Evolutionary conservation across 2,888 invertebrate genomes (phyloP), one percentile per base, ranked within the genome.

Genomic region (Agrenia bidenticulata): DNA sequence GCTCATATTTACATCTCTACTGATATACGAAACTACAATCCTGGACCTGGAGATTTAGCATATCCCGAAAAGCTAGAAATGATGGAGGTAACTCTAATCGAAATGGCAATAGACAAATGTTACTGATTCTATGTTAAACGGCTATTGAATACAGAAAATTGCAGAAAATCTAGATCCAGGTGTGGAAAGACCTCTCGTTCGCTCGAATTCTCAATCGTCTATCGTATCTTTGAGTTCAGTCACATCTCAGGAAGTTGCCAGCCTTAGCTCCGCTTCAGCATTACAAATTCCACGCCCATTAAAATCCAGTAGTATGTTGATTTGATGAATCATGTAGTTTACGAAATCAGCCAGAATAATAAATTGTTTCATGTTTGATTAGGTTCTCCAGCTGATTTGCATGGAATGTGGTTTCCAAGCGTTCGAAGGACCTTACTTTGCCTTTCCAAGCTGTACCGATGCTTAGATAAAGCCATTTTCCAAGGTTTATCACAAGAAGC

Each of bases 321-420:
- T n/a, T n/a, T n/a, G n/a, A n/a, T n/a, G n/a, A n/a, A n/a, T n/a
- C n/a, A n/a, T n/a, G n/a, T n/a, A n/a, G n/a, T n/a, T n/a, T n/a
- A n/a, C n/a, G n/a, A n/a, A n/a, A n/a, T n/a, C n/a, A n/a, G n/a
- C n/a, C n/a, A n/a, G n/a, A n/a, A n/a, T n/a, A n/a, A n/a, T n/a
- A n/a, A n/a, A n/a, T n/a, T n/a, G 51, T 5, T 51, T 5, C 7
- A 51, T 51, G 51, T 19, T 51, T 51, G 51, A 13, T 5, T 55
- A 79, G 88, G 88, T 78, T 92, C 93, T 0, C 93, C 95, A 0
- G 94, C 97, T 0, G 98, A 99, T 83, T 83, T 98, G 37, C 98
- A 98, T 81, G 99, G 98, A 26, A 95, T 99, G 95, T 99, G 99
- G 99, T 99, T 98, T 81, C 99, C 99, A 0, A 96, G 94, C 0